Evolutionary conservation across 2,113 vertebrate species (phyloP).

Genomic region (Sapajus apella): DNA sequence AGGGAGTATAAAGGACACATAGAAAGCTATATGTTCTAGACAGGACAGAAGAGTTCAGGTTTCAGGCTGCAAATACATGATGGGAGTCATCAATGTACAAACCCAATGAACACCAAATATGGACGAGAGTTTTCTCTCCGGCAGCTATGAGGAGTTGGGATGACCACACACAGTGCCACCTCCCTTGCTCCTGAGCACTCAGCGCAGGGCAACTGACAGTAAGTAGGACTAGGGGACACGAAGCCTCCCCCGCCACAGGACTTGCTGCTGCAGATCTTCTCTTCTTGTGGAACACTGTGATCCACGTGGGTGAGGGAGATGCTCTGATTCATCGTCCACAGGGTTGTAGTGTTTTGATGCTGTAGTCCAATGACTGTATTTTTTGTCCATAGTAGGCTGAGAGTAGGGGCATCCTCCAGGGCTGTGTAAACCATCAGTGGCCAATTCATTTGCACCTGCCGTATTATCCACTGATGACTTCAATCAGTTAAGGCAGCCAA

Average conservation of each 20-base stretch:
- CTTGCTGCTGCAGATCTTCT: background rate
- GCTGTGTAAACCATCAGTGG: constrained; percentile 13
- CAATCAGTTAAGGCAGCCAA: constrained; percentile 55
- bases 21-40: background rate
- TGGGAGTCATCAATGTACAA: background rate
- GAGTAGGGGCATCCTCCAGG: background rate
- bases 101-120: background rate
- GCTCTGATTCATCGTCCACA: constrained; percentile 59
- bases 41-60: background rate
- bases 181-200: background rate
- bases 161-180: background rate
- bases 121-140: background rate
- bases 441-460: constrained; percentile 51
- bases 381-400: constrained; percentile 56
- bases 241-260: background rate
- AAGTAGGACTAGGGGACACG: background rate
- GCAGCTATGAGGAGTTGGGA: background rate
- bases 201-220: background rate
- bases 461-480: constrained; percentile 62
- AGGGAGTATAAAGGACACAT: background rate
- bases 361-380: background rate
- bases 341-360: background rate
- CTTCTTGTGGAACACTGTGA: background rate
- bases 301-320: constrained; percentile 31
- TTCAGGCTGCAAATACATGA: background rate